These are phyloP conservation scores for Aplodontia rufa DNA, from an alignment of 2,113 vertebrate genomes.

Conservation along the genomic window DNA sequence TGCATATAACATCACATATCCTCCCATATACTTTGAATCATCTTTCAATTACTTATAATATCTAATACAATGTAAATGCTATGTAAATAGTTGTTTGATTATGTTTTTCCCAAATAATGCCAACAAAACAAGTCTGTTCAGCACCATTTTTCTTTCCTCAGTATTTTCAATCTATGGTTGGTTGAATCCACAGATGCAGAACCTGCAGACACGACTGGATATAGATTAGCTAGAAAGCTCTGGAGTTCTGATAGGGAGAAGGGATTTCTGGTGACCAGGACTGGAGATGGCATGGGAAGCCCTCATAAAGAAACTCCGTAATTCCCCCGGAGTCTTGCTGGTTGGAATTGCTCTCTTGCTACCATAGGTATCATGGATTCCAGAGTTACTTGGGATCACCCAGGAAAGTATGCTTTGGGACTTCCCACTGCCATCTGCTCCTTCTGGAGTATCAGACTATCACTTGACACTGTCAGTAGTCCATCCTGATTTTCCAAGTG, in stretches of 20 bases:
- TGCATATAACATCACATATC: background rate
- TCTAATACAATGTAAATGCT: background rate
- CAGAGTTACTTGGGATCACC: background rate
- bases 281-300: background rate
- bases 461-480: background rate
- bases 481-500: background rate
- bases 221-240: background rate
- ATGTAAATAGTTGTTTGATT: background rate
- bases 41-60: background rate
- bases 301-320: background rate
- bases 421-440: background rate
- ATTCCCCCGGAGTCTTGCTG: background rate
- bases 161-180: background rate
- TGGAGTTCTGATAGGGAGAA: background rate
- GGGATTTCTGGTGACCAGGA: background rate
- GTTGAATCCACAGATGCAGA: background rate
- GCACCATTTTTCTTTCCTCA: background rate
- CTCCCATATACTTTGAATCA: background rate
- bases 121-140: background rate
- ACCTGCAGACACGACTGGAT: background rate
- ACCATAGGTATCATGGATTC: background rate
- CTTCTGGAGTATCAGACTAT: background rate
- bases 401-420: background rate
- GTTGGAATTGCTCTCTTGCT: background rate
- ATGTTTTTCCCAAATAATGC: background rate